Conservation (phyloP, 2,113 vertebrate genomes). For the Petaurus breviceps region DNA sequence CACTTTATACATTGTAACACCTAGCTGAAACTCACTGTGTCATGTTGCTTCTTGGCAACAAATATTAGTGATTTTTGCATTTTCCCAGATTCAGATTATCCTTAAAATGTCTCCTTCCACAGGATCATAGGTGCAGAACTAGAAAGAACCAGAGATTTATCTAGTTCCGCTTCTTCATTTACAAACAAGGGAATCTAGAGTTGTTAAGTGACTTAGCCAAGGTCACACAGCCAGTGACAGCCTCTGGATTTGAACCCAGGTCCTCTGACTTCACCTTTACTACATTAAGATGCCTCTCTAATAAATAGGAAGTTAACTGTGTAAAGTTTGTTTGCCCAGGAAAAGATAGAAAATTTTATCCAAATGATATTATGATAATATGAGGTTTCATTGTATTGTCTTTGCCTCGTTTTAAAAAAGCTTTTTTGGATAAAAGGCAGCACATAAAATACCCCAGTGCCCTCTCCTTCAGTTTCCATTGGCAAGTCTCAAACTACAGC, state of each 20-base stretch:
- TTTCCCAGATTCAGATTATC: neutral
- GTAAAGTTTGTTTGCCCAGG: neutral
- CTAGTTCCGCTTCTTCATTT: neutral
- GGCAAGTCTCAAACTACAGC: neutral
- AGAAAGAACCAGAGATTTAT: neutral
- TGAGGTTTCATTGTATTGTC: neutral
- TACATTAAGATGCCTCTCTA: neutral
- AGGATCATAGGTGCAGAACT: neutral
- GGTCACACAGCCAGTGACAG: neutral
- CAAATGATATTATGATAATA: neutral
- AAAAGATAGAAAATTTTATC: neutral
- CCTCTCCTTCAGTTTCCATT: neutral
- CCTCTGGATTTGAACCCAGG: neutral
- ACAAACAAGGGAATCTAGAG: neutral
- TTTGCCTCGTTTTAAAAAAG: neutral
- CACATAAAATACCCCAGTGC: neutral
- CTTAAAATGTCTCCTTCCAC: neutral
- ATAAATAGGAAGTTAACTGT: neutral
- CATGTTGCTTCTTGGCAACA: neutral
- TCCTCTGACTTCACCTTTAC: neutral
- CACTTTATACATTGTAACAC: neutral
- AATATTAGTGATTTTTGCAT: neutral
- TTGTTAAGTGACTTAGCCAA: neutral
- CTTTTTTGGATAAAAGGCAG: neutral
- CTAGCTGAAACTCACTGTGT: neutral